These are phyloP conservation scores for Cairina moschata DNA, from an alignment of 2,113 vertebrate genomes.

Conservation along the genomic window DNA sequence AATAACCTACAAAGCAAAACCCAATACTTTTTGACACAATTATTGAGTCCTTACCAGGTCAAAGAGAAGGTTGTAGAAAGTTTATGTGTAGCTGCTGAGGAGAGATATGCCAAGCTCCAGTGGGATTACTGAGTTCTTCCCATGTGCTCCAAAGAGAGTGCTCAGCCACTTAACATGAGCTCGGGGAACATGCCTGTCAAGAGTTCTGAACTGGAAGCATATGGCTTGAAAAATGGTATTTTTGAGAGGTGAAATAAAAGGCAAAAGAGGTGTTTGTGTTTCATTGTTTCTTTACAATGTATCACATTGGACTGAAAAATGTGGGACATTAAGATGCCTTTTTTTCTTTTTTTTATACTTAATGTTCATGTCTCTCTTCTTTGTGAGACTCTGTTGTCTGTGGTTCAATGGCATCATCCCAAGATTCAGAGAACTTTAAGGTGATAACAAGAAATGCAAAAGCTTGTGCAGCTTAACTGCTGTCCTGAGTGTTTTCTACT, in stretches of 20 bases:
- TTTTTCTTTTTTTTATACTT: neutral
- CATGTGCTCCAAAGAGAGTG: neutral
- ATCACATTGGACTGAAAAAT: neutral
- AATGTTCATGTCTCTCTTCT: neutral
- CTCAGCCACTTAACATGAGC: neutral
- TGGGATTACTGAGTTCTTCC: neutral
- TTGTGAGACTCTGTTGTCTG: neutral
- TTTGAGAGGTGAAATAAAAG: neutral
- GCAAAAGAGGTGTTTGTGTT: neutral
- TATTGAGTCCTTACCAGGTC: neutral
- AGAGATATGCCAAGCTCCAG: neutral
- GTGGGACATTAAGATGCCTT: accelerated
- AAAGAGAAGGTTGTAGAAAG: neutral
- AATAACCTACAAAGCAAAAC: neutral
- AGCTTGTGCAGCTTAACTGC: neutral
- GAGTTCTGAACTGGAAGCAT: neutral
- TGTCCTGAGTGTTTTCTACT: neutral
- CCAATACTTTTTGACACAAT: neutral
- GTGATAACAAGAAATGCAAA: neutral
- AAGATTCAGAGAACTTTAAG: neutral
- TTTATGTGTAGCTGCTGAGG: neutral
- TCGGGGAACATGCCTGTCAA: neutral
- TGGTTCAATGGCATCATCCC: neutral
- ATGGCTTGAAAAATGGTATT: neutral
- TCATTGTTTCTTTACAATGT: neutral